Percentiles rank a stretch among this genome's conserved stretches.
phyloP scores from a whole-genome alignment of 1,140 invertebrate species.

The Drosophila pandora region DNA sequence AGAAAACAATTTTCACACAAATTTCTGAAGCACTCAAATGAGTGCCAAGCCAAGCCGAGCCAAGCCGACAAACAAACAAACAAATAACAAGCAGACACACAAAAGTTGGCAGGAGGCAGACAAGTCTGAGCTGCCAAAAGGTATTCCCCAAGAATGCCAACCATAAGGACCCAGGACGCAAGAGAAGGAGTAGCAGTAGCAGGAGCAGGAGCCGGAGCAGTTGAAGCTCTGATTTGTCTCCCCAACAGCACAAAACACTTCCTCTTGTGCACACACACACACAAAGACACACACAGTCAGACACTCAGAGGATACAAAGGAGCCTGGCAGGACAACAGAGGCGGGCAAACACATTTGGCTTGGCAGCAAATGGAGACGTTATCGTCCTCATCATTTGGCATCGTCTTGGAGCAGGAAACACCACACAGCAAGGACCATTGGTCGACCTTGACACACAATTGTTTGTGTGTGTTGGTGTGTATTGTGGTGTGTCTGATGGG shows the following conservation, averaged over 20 bases:
- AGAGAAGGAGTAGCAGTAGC: not conserved
- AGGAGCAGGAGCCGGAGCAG: slow-evolving; percentile 9
- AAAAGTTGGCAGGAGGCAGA: slow-evolving; percentile 44
- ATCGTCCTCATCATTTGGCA: slow-evolving; percentile 70
- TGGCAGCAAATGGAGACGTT: slow-evolving; percentile 67
- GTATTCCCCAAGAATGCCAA: slow-evolving; percentile 78
- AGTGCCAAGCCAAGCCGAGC: slow-evolving; percentile 28
- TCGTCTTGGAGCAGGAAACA: slow-evolving; percentile 78
- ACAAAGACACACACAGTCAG: slow-evolving; percentile 17
- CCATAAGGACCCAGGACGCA: slow-evolving; percentile 41
- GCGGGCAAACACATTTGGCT: slow-evolving; percentile 24
- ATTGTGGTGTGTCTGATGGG: not conserved
- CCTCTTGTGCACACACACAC: slow-evolving; percentile 43
- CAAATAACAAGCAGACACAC: slow-evolving; percentile 8
- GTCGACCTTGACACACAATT: slow-evolving; percentile 75
- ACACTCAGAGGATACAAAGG: slow-evolving; percentile 18
- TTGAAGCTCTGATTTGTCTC: slow-evolving; percentile 54
- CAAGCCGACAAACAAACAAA: slow-evolving; percentile 30
- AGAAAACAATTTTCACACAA: slow-evolving; percentile 80
- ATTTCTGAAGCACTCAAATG: slow-evolving; percentile 60
- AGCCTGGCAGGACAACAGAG: slow-evolving; percentile 12
- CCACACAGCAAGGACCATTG: slow-evolving; percentile 30
- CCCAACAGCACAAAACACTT: slow-evolving; percentile 63
- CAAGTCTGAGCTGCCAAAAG: slow-evolving; percentile 79
- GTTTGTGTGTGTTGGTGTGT: slow-evolving; percentile 17